phyloP scores from a whole-genome alignment of 2,113 vertebrate genomes.

The Sphaerodactylus townsendi region DNA sequence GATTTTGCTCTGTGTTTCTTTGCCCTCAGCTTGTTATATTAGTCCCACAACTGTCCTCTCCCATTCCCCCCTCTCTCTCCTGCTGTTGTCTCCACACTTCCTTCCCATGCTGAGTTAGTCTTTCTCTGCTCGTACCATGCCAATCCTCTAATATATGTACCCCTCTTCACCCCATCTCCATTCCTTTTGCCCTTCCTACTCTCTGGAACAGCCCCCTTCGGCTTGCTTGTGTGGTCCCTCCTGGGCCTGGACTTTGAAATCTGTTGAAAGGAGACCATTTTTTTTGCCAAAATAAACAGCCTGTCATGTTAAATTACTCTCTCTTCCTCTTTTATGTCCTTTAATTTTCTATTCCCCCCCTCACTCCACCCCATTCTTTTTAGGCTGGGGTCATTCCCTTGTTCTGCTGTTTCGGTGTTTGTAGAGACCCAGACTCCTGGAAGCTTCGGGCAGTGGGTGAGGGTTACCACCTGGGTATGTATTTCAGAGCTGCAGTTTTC shows the following conservation, averaged over 20 bases:
- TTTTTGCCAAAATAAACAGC: slow-evolving; percentile 86
- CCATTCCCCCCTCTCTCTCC: background rate
- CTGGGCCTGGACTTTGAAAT: slow-evolving; percentile 68
- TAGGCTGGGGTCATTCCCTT: background rate
- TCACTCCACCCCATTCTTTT: background rate
- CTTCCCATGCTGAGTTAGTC: background rate
- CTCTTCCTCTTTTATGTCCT: slow-evolving; percentile 57
- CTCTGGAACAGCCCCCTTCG: slow-evolving; percentile 22
- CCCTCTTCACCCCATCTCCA: background rate
- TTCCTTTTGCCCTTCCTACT: background rate
- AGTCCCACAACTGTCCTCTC: slow-evolving; percentile 1
- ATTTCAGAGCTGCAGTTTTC: slow-evolving; percentile 8
- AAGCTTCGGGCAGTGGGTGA: slow-evolving; percentile 6
- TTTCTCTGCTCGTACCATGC: slow-evolving; percentile 6
- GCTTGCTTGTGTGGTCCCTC: slow-evolving; percentile 64
- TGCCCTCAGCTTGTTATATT: background rate
- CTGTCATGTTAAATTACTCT: slow-evolving; percentile 73
- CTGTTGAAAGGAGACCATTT: slow-evolving; percentile 71
- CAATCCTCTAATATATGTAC: background rate
- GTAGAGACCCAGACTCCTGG: background rate
- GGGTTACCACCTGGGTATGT: slow-evolving; percentile 5
- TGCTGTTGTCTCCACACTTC: background rate
- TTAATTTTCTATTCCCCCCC: slow-evolving; percentile 21
- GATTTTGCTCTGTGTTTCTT: background rate
- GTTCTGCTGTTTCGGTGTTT: background rate